phyloP scores from a whole-genome alignment of 2,888 invertebrate genomes.

The Hypsopygia costalis region DNA sequence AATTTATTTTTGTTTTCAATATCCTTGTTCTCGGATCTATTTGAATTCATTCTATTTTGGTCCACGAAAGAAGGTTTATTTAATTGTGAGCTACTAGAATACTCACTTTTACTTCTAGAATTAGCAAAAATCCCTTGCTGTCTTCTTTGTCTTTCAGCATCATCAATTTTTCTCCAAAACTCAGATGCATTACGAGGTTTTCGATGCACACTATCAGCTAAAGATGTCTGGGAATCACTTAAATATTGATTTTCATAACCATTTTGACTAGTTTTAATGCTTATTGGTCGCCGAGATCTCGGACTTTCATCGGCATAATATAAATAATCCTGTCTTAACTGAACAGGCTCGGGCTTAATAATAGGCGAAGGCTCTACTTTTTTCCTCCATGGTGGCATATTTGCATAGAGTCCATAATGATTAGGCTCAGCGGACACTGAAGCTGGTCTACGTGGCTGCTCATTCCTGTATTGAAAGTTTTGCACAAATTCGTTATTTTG shows the following conservation, averaged over 20 bases:
- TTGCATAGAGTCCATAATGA: conserved; percentile 65
- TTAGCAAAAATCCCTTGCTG: conserved; percentile 55
- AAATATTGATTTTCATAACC: conserved; percentile 67
- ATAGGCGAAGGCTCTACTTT: conserved; percentile 44
- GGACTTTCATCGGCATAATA: conserved; percentile 87
- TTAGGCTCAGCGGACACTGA: conserved; percentile 75
- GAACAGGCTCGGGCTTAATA: conserved; percentile 62
- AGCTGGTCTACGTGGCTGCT: conserved; percentile 69
- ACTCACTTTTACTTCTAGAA: conserved; percentile 62
- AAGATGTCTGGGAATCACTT: conserved; percentile 71
- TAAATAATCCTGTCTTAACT: conserved; percentile 75
- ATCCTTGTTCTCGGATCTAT: conserved; percentile 39
- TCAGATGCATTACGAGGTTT: conserved; percentile 79
- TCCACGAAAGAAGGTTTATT: conserved; percentile 41
- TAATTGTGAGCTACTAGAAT: conserved; percentile 42
- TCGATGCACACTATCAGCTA: conserved; percentile 51
- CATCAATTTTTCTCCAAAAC: conserved; percentile 83
- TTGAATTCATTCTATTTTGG: conserved; percentile 31
- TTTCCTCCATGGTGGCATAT: conserved; percentile 64
- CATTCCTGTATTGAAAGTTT: conserved; percentile 47
- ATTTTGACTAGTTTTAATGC: conserved; percentile 78
- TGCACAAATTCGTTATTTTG: conserved; percentile 67
- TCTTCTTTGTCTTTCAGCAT: conserved; percentile 62
- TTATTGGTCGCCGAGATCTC: conserved; percentile 86
- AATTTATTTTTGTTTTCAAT: conserved; percentile 52